Evolutionary conservation across 1,140 invertebrate species (phyloP), one percentile per base, ranked within the genome.

Genomic region (Achatina immaculata): DNA sequence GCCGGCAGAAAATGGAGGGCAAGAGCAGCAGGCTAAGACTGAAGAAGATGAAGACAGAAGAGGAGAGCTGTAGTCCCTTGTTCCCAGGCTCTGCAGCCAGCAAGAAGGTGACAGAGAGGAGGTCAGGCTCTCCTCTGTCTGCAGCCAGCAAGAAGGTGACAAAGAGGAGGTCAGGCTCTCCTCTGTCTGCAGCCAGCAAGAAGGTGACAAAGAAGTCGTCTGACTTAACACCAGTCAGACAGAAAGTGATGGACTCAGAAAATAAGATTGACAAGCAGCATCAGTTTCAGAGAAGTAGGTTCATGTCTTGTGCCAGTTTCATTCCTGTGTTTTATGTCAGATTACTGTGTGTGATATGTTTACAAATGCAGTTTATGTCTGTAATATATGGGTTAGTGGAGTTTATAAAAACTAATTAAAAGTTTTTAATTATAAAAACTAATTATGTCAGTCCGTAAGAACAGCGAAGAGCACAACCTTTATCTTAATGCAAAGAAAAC

Each of bases 251-350:
- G 31, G 34, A 9, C 1, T 42, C 72, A 2, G 24, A 42, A 2
- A 1, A 21, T 24, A 51, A 28, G 31, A 51, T 74, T 7, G 36
- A 74, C 19, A 74, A 74, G 16, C 1, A 4, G 21, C 19, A 74
- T 0, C 43, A 51, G 45, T n/a, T 31, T 51, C 21, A 74, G 72
- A 74, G 72, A 74, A 51, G 72, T 74, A 74, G 11, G 71, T 73
- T 6, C 16, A n/a, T n/a, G n/a, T n/a, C n/a, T n/a, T n/a, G n/a
- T n/a, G n/a, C n/a, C n/a, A n/a, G n/a, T n/a, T n/a, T n/a, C n/a
- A n/a, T n/a, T n/a, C n/a, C n/a, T n/a, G n/a, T n/a, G n/a, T n/a
- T n/a, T n/a, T n/a, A n/a, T n/a, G n/a, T n/a, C n/a, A n/a, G n/a
- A n/a, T n/a, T n/a, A n/a, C n/a, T n/a, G n/a, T n/a, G n/a, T n/a